Evolutionary conservation across 2,888 invertebrate genomes (phyloP).

Genomic region (Tortrix viridana): DNA sequence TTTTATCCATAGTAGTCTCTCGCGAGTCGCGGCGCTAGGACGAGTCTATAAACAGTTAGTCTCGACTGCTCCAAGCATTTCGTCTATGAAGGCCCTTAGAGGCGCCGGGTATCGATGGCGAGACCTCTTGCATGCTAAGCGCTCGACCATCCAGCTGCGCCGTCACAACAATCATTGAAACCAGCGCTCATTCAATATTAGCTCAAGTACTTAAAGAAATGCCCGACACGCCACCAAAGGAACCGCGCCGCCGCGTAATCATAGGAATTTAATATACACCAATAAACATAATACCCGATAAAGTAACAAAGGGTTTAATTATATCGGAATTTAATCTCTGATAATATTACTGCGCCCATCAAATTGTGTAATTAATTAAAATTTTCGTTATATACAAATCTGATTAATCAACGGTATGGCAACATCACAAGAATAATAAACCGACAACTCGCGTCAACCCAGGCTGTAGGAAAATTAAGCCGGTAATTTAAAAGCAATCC

Average conservation of each 20-base stretch:
- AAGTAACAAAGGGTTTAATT: conserved; percentile 19
- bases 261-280: conserved; percentile 29
- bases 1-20: no score
- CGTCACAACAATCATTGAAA: conserved; percentile 30
- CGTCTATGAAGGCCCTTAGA: no score
- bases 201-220: no score
- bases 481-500: conserved; percentile 5
- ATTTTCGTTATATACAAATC: background rate
- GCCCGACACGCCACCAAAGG: background rate
- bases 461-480: background rate
- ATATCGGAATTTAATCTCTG: conserved; percentile 20
- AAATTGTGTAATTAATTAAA: conserved; percentile 8
- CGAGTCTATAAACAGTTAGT: no score
- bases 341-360: conserved; percentile 12
- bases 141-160: conserved; percentile 79
- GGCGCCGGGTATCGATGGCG: conserved; percentile 84
- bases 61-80: no score
- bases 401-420: background rate
- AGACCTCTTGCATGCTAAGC: conserved; percentile 83
- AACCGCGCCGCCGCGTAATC: conserved; percentile 15
- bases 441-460: no score
- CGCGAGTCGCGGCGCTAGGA: no score
- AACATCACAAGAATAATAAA: no score
- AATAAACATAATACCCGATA: conserved; percentile 27
- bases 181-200: no score